Conservation (phyloP, 2,888 invertebrate genomes). For the Stenchaetothrips biformis region DNA sequence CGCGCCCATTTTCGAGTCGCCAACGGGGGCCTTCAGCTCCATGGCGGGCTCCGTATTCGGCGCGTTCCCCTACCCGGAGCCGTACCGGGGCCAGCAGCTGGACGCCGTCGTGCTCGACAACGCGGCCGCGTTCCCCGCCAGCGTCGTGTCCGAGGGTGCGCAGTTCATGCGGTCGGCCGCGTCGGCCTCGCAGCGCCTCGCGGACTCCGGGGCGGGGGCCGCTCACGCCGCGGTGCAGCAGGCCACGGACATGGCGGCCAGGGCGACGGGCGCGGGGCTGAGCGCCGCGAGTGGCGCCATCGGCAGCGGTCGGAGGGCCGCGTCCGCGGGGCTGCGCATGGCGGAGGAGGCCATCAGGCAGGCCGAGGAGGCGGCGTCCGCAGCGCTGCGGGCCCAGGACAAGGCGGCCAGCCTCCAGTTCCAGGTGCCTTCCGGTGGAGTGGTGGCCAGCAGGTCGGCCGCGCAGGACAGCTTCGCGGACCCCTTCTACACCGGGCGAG, state of each 20-base stretch:
- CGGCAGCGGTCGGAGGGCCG: neutral
- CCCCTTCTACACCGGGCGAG: neutral
- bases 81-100: neutral
- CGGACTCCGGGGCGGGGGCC: neutral
- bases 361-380: neutral
- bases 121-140: neutral
- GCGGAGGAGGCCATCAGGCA: neutral
- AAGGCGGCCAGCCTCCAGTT: neutral
- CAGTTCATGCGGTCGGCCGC: neutral
- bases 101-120: neutral
- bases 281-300: neutral
- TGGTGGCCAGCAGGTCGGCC: neutral
- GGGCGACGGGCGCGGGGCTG: neutral
- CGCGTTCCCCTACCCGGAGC: neutral
- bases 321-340: neutral
- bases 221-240: neutral
- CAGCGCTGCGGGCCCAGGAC: neutral
- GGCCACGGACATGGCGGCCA: neutral
- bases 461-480: neutral
- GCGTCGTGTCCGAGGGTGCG: neutral
- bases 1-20: neutral
- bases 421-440: neutral
- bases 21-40: conserved; percentile 15
- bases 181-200: neutral
- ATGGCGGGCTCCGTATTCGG: neutral